These are phyloP conservation scores for Geophilus truncorum DNA, from an alignment of 2,888 invertebrate genomes.

Conservation along the genomic window DNA sequence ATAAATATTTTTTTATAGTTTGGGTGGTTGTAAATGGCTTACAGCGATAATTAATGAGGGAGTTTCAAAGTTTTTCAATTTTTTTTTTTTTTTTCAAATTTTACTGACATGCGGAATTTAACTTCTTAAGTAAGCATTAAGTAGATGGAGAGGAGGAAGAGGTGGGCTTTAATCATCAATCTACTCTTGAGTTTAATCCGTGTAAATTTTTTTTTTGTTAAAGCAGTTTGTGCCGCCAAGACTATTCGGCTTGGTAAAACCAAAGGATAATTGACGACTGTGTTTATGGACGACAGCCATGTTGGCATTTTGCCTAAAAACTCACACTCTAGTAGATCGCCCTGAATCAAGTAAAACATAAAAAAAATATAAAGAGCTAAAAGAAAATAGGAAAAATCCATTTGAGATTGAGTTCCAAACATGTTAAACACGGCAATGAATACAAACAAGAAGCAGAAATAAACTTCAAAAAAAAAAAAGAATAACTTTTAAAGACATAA, in stretches of 20 bases:
- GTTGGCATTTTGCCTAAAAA: slow-evolving; percentile 12
- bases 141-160: neutral
- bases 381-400: slow-evolving; percentile 11
- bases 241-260: neutral
- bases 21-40: neutral
- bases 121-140: neutral
- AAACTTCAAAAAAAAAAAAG: neutral
- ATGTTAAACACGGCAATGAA: slow-evolving; percentile 2
- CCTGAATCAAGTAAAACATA: neutral
- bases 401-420: slow-evolving; percentile 16
- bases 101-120: neutral
- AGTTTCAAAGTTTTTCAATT: neutral
- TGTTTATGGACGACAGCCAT: slow-evolving; percentile 22
- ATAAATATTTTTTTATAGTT: neutral
- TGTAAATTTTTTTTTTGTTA: neutral
- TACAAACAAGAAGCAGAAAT: neutral
- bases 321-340: neutral
- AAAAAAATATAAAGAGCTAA: neutral
- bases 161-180: neutral
- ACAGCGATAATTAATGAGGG: slow-evolving; percentile 12
- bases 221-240: slow-evolving; percentile 23
- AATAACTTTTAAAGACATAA: no score
- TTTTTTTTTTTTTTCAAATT: neutral
- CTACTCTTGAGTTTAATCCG: slow-evolving; percentile 13
- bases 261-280: slow-evolving; percentile 25